Evolutionary conservation across 2,888 invertebrate genomes (phyloP).

Genomic region (Heliconius charithonia): DNA sequence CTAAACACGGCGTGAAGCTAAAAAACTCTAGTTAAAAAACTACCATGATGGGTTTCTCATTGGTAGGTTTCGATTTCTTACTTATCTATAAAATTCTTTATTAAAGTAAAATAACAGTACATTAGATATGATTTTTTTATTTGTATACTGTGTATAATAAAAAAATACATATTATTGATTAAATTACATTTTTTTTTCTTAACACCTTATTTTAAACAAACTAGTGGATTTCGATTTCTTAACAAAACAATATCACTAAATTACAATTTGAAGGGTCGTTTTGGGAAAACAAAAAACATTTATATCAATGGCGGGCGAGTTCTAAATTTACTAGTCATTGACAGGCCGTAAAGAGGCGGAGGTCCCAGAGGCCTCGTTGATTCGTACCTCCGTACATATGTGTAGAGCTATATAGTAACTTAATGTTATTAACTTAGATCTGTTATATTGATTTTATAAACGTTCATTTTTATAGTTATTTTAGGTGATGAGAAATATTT

Average conservation of each 20-base stretch:
- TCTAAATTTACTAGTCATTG: constrained; percentile 83
- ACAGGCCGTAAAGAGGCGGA: constrained; percentile 81
- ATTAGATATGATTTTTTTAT: too few species aligned
- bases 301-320: constrained; percentile 81
- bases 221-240: constrained; percentile 33
- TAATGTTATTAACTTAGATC: constrained; percentile 20
- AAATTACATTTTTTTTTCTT: not conserved
- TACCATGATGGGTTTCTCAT: too few species aligned
- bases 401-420: constrained; percentile 3
- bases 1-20: too few species aligned
- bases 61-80: too few species aligned
- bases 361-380: constrained; percentile 74
- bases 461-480: not conserved
- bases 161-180: too few species aligned
- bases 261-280: constrained; percentile 80
- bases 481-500: too few species aligned
- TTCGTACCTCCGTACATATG: constrained; percentile 48
- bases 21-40: too few species aligned
- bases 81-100: too few species aligned
- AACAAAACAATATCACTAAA: constrained; percentile 63
- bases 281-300: constrained; percentile 84
- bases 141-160: too few species aligned
- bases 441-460: not conserved
- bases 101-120: too few species aligned
- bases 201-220: constrained; percentile 5